Conservation (phyloP, 1,140 invertebrate genomes). For the Aporrectodea caliginosa region DNA sequence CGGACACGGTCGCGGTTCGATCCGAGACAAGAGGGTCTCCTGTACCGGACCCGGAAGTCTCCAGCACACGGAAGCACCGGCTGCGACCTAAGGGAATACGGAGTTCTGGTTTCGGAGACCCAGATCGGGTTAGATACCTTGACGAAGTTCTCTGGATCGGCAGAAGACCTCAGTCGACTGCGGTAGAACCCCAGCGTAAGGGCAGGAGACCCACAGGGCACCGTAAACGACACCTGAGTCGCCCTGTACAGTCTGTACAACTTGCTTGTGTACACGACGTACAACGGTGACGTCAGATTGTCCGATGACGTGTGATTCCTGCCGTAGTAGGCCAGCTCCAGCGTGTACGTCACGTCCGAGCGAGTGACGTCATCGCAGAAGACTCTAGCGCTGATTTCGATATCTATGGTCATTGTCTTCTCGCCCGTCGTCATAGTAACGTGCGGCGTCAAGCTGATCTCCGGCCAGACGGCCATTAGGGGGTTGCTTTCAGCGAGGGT, state of each 20-base stretch:
- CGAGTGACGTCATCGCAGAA: neutral
- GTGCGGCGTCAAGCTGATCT: neutral
- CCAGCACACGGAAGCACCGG: neutral
- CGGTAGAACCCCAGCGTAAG: neutral
- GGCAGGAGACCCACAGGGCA: neutral
- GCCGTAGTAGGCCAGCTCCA: neutral
- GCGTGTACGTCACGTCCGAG: neutral
- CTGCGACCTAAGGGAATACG: neutral
- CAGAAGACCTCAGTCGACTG: neutral
- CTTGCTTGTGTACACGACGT: neutral
- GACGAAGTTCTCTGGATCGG: neutral
- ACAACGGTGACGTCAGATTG: neutral
- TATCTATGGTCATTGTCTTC: neutral
- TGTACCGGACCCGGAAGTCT: neutral
- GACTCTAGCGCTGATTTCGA: neutral
- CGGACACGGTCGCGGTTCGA: neutral
- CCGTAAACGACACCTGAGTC: neutral
- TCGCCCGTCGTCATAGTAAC: neutral
- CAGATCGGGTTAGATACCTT: neutral
- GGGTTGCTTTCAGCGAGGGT: neutral
- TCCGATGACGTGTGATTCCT: too few species aligned
- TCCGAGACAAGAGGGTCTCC: neutral
- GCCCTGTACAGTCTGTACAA: neutral
- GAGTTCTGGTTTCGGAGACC: neutral
- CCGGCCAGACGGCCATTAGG: neutral